These are phyloP conservation scores for Premnoplex brunnescens DNA, from an alignment of 2,797 vertebrate species.

Conservation along the genomic window DNA sequence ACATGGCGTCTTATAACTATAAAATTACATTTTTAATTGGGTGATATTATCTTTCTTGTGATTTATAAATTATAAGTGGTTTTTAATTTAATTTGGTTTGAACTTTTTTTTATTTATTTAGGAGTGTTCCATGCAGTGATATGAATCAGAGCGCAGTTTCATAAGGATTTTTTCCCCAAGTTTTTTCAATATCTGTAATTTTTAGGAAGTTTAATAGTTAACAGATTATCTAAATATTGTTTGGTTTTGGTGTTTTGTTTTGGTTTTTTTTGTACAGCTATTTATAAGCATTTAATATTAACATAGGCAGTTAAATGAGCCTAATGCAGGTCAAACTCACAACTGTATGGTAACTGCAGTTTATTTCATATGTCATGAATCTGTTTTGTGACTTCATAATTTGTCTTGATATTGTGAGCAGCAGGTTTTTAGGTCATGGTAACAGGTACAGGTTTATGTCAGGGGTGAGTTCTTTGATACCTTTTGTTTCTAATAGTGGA, in stretches of 20 bases:
- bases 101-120: background rate
- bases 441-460: background rate
- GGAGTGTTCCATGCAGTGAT: background rate
- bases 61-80: background rate
- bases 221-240: background rate
- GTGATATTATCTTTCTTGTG: background rate
- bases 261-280: background rate
- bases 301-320: background rate
- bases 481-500: background rate
- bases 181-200: background rate
- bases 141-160: background rate
- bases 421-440: background rate
- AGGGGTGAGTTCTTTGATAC: background rate
- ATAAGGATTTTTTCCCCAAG: fast-evolving
- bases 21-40: background rate
- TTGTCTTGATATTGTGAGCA: background rate
- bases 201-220: background rate
- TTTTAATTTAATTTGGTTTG: background rate
- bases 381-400: background rate
- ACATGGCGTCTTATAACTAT: background rate
- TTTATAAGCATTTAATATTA: background rate
- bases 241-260: too few relatives aligned
- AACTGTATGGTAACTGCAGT: background rate
- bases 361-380: background rate
- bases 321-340: background rate